Percentiles rank a stretch among this genome's conserved stretches.
Conservation (phyloP, 2,113 vertebrate genomes). For the Andinoacara biseriatus region DNA sequence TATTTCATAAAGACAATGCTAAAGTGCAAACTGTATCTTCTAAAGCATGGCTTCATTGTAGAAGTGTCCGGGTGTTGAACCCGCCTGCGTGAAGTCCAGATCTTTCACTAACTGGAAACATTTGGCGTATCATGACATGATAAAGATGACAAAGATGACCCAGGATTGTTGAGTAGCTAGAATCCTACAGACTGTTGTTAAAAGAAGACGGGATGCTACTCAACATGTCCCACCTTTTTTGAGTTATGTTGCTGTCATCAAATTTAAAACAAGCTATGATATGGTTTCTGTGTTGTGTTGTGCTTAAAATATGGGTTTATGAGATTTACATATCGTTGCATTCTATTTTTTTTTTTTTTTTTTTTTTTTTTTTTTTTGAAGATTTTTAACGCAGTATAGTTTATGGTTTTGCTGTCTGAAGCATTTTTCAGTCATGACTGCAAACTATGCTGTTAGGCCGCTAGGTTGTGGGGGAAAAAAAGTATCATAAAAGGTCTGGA, state of each 20-base stretch:
- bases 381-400: not conserved
- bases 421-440: slow-evolving; percentile 1
- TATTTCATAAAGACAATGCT: too few species aligned
- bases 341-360: too few species aligned
- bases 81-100: too few species aligned
- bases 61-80: too few species aligned
- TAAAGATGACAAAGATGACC: not conserved
- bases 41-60: too few species aligned
- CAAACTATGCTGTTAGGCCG: not conserved
- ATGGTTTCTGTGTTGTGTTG: not conserved
- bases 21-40: too few species aligned
- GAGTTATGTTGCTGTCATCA: not conserved
- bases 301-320: not conserved
- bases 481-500: not conserved
- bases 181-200: not conserved
- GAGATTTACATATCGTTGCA: too few species aligned
- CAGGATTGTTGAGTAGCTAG: not conserved
- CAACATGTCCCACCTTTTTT: not conserved
- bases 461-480: not conserved
- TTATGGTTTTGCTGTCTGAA: not conserved
- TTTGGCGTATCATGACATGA: not conserved
- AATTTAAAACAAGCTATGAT: not conserved
- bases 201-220: not conserved
- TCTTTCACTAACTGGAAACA: not conserved
- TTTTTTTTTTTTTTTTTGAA: too few species aligned